phyloP scores from a whole-genome alignment of 2,113 vertebrate genomes.

The Hippocampus abdominalis region DNA sequence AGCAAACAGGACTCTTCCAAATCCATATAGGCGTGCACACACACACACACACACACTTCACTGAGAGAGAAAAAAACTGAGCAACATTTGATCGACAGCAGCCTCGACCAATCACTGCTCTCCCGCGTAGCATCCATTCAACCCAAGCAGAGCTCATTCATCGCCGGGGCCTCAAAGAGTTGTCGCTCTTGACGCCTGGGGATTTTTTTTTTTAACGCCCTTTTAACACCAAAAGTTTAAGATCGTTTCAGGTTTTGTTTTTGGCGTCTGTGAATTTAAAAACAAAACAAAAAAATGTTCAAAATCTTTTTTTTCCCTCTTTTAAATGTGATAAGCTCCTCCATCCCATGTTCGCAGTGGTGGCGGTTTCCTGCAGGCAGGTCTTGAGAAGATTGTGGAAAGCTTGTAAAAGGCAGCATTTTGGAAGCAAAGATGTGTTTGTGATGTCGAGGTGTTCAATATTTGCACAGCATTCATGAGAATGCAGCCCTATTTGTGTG shows the following conservation, averaged over 20 bases:
- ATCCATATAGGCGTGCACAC: conserved; percentile 79
- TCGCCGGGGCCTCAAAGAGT: neutral
- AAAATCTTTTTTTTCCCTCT: neutral
- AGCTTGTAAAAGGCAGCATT: conserved; percentile 14
- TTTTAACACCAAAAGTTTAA: conserved; percentile 1
- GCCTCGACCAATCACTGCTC: conserved; percentile 26
- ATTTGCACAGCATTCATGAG: conserved; percentile 77
- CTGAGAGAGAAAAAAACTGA: neutral
- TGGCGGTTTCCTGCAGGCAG: conserved; percentile 55
- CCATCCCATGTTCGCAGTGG: neutral
- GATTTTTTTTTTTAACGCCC: neutral
- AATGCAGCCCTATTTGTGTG: conserved; percentile 65
- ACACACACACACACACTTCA: neutral
- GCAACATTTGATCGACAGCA: neutral
- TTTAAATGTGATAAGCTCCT: neutral
- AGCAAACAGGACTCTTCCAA: conserved; percentile 98
- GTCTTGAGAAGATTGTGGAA: conserved; percentile 31
- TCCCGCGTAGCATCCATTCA: conserved; percentile 23
- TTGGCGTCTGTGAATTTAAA: neutral
- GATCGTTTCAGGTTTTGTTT: neutral
- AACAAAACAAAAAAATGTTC: no score
- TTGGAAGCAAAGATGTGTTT: conserved; percentile 6
- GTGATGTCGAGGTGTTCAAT: conserved; percentile 39
- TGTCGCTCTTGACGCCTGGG: neutral
- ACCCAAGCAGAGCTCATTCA: neutral